These are phyloP conservation scores for Collichthys lucidus DNA, from an alignment of 2,113 vertebrate genomes.

Conservation along the genomic window DNA sequence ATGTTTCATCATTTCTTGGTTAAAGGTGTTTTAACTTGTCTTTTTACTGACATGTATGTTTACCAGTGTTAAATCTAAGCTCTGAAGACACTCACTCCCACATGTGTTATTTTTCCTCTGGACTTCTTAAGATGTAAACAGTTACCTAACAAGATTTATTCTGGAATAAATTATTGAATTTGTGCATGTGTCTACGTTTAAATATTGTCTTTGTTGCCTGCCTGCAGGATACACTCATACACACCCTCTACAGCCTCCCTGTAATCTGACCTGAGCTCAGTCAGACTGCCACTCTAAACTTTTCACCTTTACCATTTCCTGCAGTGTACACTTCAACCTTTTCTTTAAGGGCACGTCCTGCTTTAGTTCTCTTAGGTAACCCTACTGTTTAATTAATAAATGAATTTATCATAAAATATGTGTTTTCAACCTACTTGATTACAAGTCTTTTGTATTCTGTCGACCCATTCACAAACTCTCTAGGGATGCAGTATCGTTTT, in stretches of 20 bases:
- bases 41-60: constrained; percentile 37
- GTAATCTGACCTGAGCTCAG: constrained; percentile 76
- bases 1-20: constrained; percentile 26
- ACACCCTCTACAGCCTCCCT: constrained; percentile 7
- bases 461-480: background rate
- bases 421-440: background rate
- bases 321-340: constrained; percentile 59
- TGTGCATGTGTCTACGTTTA: constrained; percentile 8
- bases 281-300: constrained; percentile 77
- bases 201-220: background rate
- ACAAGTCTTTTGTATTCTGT: background rate
- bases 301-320: constrained; percentile 86
- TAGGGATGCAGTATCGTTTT: background rate
- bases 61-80: constrained; percentile 14
- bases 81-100: constrained; percentile 11
- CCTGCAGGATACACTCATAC: constrained; percentile 9
- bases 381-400: background rate
- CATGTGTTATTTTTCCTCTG: constrained; percentile 12
- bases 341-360: constrained; percentile 33
- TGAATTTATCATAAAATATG: background rate
- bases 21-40: constrained; percentile 61
- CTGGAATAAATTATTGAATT: constrained; percentile 71
- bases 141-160: constrained; percentile 39
- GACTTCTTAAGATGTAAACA: constrained; percentile 2
- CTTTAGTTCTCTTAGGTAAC: background rate